Evolutionary conservation across 2,797 vertebrate genomes (phyloP).

Genomic region (Thunnus albacares): DNA sequence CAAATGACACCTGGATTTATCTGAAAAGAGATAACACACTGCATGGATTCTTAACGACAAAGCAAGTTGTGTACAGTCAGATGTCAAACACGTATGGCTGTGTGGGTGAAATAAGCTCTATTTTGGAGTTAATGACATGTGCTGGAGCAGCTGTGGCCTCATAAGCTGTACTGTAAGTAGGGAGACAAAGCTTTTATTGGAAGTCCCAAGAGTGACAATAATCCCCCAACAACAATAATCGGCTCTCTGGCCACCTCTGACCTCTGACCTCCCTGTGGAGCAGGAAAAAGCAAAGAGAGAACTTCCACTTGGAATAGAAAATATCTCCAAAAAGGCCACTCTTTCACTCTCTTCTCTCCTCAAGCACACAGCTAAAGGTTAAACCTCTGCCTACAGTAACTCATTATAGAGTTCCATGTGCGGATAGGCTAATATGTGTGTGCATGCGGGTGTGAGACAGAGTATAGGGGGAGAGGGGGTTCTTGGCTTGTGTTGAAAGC

Average conservation of each 20-base stretch:
- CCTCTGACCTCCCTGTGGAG: slow-evolving; percentile 34
- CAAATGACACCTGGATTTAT: slow-evolving; percentile 59
- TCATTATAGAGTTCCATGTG: slow-evolving; percentile 63
- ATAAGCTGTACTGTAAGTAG: slow-evolving; percentile 7
- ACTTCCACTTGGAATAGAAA: slow-evolving; percentile 32
- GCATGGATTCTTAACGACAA: slow-evolving; percentile 40
- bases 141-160: slow-evolving; percentile 5
- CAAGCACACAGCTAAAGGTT: slow-evolving; percentile 59
- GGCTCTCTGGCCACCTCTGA: slow-evolving; percentile 37
- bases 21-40: slow-evolving; percentile 48
- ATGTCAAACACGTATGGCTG: slow-evolving; percentile 26
- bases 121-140: slow-evolving; percentile 22
- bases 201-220: slow-evolving; percentile 42
- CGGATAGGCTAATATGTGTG: slow-evolving; percentile 21
- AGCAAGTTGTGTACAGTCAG: slow-evolving; percentile 34
- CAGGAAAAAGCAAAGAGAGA: slow-evolving; percentile 9
- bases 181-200: slow-evolving; percentile 35
- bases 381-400: slow-evolving; percentile 66
- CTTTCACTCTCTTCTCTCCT: slow-evolving; percentile 32
- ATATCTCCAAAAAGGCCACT: slow-evolving; percentile 37
- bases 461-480: slow-evolving; percentile 43
- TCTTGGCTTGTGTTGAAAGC: slow-evolving; percentile 67
- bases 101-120: slow-evolving; percentile 41
- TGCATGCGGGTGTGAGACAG: slow-evolving; percentile 39
- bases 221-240: slow-evolving; percentile 51